Evolutionary conservation across 2,888 invertebrate genomes (phyloP), one percentile per base, ranked within the genome.

Genomic region (Eurois occulta): DNA sequence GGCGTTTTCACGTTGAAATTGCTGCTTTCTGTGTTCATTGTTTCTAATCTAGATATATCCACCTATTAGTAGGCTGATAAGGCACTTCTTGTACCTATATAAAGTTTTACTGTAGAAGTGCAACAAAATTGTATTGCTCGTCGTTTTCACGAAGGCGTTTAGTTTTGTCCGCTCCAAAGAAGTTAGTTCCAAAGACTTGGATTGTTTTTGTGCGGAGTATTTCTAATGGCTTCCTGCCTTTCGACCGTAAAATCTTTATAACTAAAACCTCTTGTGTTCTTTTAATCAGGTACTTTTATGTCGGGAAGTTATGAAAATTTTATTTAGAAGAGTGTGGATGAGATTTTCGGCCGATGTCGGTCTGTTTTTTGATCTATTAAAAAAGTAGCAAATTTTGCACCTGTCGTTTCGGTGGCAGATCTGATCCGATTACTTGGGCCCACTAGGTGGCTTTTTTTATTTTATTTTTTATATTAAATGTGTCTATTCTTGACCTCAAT

Each of bases 141-240:
- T 55, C 1, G 11, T 0, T 78, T 78, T 81, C 46, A 18, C 8
- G 16, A 16, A 81, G 78, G 78, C 55, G 81, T 58, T 80, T 41
- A 60, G 5, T 24, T 16, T 28, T 32, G n/a, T 18, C 18, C 18
- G 16, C 28, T 58, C 16, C 18, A 48, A n/a, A 7, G 35, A 65
- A 35, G 32, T 46, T n/a, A 21, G 38, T 46, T 58, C 32, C 21
- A 18, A 18, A 48, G 46, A 13, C 38, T n/a, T 38, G 1, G 10
- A 0, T 7, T n/a, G 35, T 28, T 58, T 67, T 38, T 58, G 11
- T 32, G 8, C 21, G 13, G 5, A 13, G 28, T 52, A 32, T 66
- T 64, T 18, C 2, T 62, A 62, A 62, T 77, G 18, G 21, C 43
- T 35, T 75, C 16, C 18, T 43, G 75, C 11, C 43, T 32, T 72